These are phyloP conservation scores for Zophobas atratus DNA, from an alignment of 1,140 invertebrate genomes.

Conservation along the genomic window DNA sequence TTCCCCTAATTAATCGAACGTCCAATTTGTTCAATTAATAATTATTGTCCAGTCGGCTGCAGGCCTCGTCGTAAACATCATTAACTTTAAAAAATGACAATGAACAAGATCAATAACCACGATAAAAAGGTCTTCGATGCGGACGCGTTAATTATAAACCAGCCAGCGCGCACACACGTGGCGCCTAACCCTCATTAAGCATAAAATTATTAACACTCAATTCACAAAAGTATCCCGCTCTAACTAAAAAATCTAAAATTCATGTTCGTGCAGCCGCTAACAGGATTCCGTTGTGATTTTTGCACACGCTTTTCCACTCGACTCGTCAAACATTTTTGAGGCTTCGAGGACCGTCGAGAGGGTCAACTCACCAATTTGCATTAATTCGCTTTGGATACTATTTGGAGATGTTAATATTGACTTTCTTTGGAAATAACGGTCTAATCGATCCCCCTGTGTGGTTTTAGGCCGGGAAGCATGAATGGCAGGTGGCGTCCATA, in stretches of 20 bases:
- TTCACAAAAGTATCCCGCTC: slow-evolving; percentile 9
- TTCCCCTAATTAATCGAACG: not conserved
- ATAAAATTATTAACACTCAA: slow-evolving; percentile 42
- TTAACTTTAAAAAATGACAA: slow-evolving; percentile 38
- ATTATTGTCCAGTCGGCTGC: not conserved
- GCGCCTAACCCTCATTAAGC: slow-evolving; percentile 17
- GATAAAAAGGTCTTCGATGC: slow-evolving; percentile 46
- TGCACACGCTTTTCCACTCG: not conserved
- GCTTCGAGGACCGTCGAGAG: not conserved
- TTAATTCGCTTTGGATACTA: not conserved
- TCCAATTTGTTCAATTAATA: not conserved
- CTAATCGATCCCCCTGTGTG: too few species aligned
- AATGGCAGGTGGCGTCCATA: too few species aligned
- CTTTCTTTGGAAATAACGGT: not conserved
- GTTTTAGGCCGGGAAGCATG: too few species aligned
- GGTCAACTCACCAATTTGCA: not conserved
- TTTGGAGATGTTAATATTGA: not conserved
- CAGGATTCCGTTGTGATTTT: not conserved
- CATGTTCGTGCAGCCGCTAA: not conserved
- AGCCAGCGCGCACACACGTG: slow-evolving; percentile 12
- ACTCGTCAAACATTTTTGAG: not conserved
- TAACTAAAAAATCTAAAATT: slow-evolving; percentile 35
- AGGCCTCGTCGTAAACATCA: slow-evolving; percentile 24
- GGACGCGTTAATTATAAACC: slow-evolving; percentile 46
- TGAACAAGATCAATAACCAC: slow-evolving; percentile 29